These are phyloP conservation scores for Bombycilla garrulus DNA, from an alignment of 2,113 vertebrate species.

Conservation along the genomic window DNA sequence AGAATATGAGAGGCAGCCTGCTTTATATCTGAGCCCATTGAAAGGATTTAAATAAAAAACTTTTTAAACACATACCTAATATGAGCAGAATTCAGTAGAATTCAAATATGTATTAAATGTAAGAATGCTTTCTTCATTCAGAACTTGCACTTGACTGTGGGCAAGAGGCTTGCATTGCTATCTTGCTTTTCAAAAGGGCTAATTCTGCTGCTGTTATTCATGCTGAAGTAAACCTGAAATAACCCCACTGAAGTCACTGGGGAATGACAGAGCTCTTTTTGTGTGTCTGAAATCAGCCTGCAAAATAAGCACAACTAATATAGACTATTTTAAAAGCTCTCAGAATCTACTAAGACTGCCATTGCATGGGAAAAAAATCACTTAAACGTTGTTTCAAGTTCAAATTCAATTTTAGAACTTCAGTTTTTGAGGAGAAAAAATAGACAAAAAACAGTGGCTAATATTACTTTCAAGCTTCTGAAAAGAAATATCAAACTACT, in stretches of 20 bases:
- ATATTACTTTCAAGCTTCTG: background rate
- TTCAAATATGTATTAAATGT: background rate
- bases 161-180: background rate
- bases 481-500: background rate
- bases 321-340: background rate
- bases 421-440: background rate
- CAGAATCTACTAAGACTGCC: background rate
- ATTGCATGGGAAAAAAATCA: background rate
- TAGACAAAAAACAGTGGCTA: background rate
- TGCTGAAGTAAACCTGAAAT: conserved; percentile 5
- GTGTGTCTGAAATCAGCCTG: conserved; percentile 11
- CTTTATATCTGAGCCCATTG: background rate
- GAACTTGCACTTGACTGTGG: background rate
- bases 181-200: background rate
- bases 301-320: background rate
- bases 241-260: background rate
- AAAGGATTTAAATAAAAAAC: background rate
- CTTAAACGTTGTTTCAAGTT: background rate
- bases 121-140: background rate
- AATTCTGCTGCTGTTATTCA: conserved; percentile 6
- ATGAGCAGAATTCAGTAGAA: background rate
- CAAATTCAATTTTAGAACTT: background rate
- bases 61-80: background rate
- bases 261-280: background rate
- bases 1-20: background rate